Evolutionary conservation across 2,113 vertebrate genomes (phyloP).

Genomic region (Leucoraja erinaceus): DNA sequence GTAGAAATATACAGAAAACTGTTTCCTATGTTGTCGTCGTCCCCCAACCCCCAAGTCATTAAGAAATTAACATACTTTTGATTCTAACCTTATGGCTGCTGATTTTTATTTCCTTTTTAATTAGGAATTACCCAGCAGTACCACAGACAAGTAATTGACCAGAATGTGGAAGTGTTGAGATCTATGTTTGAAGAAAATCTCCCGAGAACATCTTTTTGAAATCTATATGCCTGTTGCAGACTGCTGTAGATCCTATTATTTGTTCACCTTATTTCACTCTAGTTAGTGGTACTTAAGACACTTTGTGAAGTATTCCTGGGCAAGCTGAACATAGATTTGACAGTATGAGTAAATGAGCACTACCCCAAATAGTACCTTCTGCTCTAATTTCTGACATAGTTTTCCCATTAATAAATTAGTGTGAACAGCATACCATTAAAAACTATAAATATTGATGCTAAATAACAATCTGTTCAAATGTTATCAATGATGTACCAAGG

Average conservation of each 20-base stretch:
- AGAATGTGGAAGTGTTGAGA: not conserved
- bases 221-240: not conserved
- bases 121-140: constrained; percentile 32
- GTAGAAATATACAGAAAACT: not conserved
- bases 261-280: not conserved
- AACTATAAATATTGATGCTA: not conserved
- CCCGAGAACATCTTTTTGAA: not conserved
- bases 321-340: not conserved
- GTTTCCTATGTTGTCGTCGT: not conserved
- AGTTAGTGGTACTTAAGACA: not conserved
- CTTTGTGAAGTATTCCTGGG: not conserved
- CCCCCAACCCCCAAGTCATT: not conserved
- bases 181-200: not conserved
- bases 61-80: not conserved
- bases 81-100: not conserved
- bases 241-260: constrained; percentile 12
- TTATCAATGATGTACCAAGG: not conserved
- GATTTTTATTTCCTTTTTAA: not conserved
- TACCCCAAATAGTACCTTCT: not conserved
- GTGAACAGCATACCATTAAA: not conserved
- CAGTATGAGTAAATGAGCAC: not conserved
- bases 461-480: not conserved
- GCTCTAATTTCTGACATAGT: not conserved
- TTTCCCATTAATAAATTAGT: not conserved
- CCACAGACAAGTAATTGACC: constrained; percentile 25